A percentile compares a stretch with the other conserved stretches of the same genome.
These are phyloP conservation scores for Epistrophe eligans DNA, from an alignment of 2,888 invertebrate species.

Conservation along the genomic window DNA sequence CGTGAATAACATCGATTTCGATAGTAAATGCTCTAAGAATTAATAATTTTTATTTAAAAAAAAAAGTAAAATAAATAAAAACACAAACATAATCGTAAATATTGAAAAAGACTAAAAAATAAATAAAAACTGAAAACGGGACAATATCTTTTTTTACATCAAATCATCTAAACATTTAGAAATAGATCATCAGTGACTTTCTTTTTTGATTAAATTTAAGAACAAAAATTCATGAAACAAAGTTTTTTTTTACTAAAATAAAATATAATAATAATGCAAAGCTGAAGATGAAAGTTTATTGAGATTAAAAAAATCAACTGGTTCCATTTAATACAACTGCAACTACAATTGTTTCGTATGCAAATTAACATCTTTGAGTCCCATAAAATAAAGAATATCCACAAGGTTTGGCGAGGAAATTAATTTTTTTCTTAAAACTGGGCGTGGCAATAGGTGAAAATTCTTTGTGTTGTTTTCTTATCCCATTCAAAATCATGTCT, in stretches of 20 bases:
- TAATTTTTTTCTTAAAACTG: too few relatives aligned
- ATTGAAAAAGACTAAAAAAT: conserved; percentile 52
- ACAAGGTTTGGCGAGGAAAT: too few relatives aligned
- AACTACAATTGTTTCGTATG: too few relatives aligned
- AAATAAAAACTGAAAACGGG: conserved; percentile 64
- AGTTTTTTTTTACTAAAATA: neutral
- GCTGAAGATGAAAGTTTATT: conserved; percentile 8
- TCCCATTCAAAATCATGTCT: too few relatives aligned
- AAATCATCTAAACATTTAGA: conserved; percentile 37
- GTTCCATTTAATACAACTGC: too few relatives aligned
- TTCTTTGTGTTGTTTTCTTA: too few relatives aligned
- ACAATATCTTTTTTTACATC: conserved; percentile 70
- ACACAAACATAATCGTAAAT: conserved; percentile 7
- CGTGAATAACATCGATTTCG: neutral
- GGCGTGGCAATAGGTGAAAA: too few relatives aligned
- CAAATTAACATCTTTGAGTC: too few relatives aligned
- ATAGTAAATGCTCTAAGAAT: neutral
- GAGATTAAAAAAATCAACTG: neutral
- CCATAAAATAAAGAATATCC: too few relatives aligned
- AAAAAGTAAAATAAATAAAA: neutral
- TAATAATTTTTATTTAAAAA: neutral
- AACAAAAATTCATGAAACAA: neutral
- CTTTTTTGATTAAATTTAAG: neutral
- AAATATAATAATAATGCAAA: neutral
- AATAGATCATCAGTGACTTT: conserved; percentile 20